Conservation (phyloP, 2,888 invertebrate species). For the Drosophila siamana region DNA sequence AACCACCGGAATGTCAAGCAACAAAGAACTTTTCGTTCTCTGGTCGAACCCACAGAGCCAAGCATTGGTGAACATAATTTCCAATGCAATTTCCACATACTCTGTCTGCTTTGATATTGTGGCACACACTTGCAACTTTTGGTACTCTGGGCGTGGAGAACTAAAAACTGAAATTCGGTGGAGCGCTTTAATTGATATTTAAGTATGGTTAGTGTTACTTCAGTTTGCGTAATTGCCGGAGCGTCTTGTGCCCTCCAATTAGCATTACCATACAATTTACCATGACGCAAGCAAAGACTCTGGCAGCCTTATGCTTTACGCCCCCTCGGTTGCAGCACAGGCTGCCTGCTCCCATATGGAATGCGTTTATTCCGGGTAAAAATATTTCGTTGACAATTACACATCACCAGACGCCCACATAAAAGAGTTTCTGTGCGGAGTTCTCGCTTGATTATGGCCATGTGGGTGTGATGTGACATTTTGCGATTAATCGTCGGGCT, state of each 20-base stretch:
- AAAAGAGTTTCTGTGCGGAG: conserved; percentile 11
- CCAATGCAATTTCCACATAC: conserved; percentile 46
- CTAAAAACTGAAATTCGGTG: conserved; percentile 20
- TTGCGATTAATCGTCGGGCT: conserved; percentile 74
- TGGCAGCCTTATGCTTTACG: conserved; percentile 1
- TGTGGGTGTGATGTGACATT: conserved; percentile 42
- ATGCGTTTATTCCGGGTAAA: conserved; percentile 52
- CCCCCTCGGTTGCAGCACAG: background rate
- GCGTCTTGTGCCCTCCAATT: conserved; percentile 68
- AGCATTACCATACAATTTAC: conserved; percentile 48
- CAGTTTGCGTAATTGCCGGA: conserved; percentile 56
- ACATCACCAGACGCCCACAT: conserved; percentile 50
- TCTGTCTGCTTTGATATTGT: conserved; percentile 38
- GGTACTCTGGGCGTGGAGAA: too few relatives aligned
- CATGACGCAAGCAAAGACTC: conserved; percentile 64
- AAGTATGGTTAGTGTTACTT: conserved; percentile 49
- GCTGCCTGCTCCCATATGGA: conserved; percentile 28
- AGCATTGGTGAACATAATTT: conserved; percentile 48
- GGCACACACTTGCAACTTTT: conserved; percentile 22
- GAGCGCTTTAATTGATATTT: conserved; percentile 74
- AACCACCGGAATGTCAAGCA: too few relatives aligned
- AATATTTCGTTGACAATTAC: conserved; percentile 68
- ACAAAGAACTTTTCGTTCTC: conserved; percentile 6
- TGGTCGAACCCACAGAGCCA: background rate
- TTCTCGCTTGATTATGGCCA: background rate